Evolutionary conservation across 2,888 invertebrate genomes (phyloP), one percentile per base, ranked within the genome.

Genomic region (Apotomis betuletana): DNA sequence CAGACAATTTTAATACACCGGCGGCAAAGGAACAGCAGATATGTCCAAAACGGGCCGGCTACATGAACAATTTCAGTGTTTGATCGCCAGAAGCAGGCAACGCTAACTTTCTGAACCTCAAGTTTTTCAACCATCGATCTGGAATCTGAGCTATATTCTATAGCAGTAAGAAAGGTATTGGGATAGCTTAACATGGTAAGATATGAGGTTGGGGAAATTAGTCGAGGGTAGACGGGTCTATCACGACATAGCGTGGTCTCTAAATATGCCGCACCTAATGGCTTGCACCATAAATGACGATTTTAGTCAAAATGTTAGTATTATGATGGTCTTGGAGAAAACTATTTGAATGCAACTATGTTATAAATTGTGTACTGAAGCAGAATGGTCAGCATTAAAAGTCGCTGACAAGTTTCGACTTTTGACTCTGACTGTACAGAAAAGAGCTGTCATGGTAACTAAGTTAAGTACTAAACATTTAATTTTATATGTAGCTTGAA

Each of bases 31-130:
- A 77, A 76, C 75, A 79, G 80, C 74, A 77, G 83, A 85, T 83
- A 81, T 79, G 79, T 79, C 83, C 82, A 82, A 87, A 87, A 81
- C 76, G 78, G 81, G 83, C 77, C 76, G 76, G 76, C 73, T 77
- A 80, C 80, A 79, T 85, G 85, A 86, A 87, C 87, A 86, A 88
- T 88, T 89, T 85, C 82, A 83, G 77, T 79, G 79, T 76, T 73
- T 72, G 70, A 81, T 80, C 76, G 83, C 82, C 81, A 75, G 83
- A 72, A 81, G 81, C 72, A 57, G n/a, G 55, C 55, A 27, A 9
- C 57, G 44, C 15, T 65, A 46, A 55, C 65, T 57, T 57, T 57
- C 27, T 13, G 44, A 65, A 46, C 27, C 65, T 65, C 55, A 36
- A 27, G 65, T 65, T 15, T 55, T 15, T 57, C 27, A 44, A 8